Base-by-base conservation (phyloP, 2,113 vertebrate species). In the Edolisoma coerulescens region DNA sequence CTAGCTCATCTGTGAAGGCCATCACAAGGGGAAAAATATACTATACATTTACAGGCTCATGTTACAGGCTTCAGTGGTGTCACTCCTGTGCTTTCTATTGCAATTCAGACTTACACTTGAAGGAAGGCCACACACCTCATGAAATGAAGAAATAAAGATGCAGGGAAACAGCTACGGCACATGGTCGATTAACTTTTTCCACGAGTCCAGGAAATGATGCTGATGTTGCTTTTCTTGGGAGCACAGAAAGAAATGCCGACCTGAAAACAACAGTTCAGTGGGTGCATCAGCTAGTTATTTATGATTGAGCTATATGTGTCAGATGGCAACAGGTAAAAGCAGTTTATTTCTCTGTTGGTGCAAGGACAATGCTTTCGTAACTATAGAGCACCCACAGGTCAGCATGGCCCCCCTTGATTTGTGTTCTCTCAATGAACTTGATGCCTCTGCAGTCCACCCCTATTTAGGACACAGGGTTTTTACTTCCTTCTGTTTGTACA, bases 21-120 rank as follows among this genome's bases (percentile, higher is more conserved):
- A 20, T 52, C 41, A 68, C 18, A 53, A 60, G 22, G 16, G 53
- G 23, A 11, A 88, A 80, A 63, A 63, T 26, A 32, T 1, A 15
- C 13, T 45, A 0, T 22, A 50, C 0, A 0, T 49, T 17, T 26
- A 24, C 37, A 61, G 24, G 32, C 17, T 69, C 30, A 28, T 2
- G 2, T 37, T 52, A 27, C 35, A 86, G 54, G 17, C 42, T 70
- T 70, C 54, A 65, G 0, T 39, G 53, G 4, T 56, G 11, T 27
- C 73, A 33, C 16, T 81, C 3, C 2, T 44, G 12, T 69, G 16
- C 35, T 76, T 70, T 79, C 27, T 13, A 10, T 24, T 71, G 44
- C 37, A 76, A 30, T 45, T 78, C 67, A 69, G 42, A 49, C 15
- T 56, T 42, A 26, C 11, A 45, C 21, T 32, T 33, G 45, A 84